Percentiles rank a stretch among this genome's conserved stretches.
phyloP scores from a whole-genome alignment of 2,797 vertebrate genomes.

The Dermochelys coriacea region DNA sequence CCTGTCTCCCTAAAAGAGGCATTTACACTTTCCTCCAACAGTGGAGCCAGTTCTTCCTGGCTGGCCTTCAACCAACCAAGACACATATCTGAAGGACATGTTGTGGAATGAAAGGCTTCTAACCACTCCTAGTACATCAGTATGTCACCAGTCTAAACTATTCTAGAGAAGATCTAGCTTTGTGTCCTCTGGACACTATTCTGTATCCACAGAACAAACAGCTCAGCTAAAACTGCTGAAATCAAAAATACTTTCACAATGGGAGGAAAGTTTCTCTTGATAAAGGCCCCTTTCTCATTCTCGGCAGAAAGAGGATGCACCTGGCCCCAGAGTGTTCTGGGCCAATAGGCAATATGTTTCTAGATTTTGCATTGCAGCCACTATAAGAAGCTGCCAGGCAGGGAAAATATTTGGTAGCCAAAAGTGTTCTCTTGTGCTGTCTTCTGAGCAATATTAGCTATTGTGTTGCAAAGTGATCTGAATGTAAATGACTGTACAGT shows the following conservation, averaged over 20 bases:
- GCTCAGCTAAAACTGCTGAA: background rate
- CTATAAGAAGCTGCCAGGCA: background rate
- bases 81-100: rapidly evolving
- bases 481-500: background rate
- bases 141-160: background rate
- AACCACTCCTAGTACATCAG: rapidly evolving
- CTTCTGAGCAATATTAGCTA: background rate
- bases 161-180: background rate
- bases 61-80: background rate
- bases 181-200: rapidly evolving
- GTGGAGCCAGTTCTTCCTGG: background rate
- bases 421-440: background rate
- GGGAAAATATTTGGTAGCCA: background rate
- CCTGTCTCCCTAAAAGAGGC: background rate
- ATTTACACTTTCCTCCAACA: background rate
- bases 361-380: background rate
- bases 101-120: background rate
- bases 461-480: background rate
- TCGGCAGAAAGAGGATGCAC: conserved; percentile 58
- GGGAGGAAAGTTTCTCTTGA: background rate
- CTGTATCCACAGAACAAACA: background rate
- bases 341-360: conserved; percentile 31
- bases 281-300: background rate
- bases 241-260: background rate
- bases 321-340: background rate